Base-by-base conservation (phyloP, 2,113 vertebrate genomes). In the Siniperca chuatsi region DNA sequence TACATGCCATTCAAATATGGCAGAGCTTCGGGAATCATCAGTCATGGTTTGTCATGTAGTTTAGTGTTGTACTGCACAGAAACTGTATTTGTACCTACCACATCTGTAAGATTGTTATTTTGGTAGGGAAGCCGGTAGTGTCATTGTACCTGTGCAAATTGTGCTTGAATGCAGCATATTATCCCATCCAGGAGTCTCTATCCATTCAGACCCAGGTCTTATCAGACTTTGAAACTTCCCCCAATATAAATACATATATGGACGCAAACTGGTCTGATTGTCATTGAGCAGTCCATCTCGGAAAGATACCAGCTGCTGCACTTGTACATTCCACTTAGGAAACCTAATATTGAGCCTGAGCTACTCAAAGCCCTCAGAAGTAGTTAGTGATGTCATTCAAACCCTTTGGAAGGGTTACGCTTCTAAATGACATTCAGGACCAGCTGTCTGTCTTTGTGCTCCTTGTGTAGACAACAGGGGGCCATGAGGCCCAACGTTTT, bases 331-430 rank as follows among this genome's bases (percentile, higher is more conserved):
- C 87, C 84, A 79, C 79, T 79, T 46, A 33, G 48, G 90, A 93
- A 95, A 94, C 88, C 84, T 87, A 87, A 94, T 92, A 92, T 91
- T 75, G 67, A 81, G 81, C 75, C 58, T 64, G 48, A 75, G 87
- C 85, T 52, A 66, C 58, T 90, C 20, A 55, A 81, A 76, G 75
- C 84, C 71, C 81, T 87, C 84, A 74, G 85, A 91, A 90, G 86
- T 85, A 91, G 84, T 88, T 84, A 77, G 82, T 94, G 92, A 93
- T 94, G 91, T 94, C 91, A 94, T 83, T 91, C 60, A 87, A 84
- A 88, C 85, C 81, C 75, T 89, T 89, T 79, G 67, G 85, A 89
- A 55, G 79, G 84, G 84, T 90, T 89, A 79, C 20, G 35, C 85
- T 86, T 84, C 71, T 86, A 86, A 90, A 92, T 86, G 87, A 89